Evolutionary conservation across 64 coral and sea anemone species (phyloP), one percentile per base, ranked within the genome.

Genomic region (Porites lutea): DNA sequence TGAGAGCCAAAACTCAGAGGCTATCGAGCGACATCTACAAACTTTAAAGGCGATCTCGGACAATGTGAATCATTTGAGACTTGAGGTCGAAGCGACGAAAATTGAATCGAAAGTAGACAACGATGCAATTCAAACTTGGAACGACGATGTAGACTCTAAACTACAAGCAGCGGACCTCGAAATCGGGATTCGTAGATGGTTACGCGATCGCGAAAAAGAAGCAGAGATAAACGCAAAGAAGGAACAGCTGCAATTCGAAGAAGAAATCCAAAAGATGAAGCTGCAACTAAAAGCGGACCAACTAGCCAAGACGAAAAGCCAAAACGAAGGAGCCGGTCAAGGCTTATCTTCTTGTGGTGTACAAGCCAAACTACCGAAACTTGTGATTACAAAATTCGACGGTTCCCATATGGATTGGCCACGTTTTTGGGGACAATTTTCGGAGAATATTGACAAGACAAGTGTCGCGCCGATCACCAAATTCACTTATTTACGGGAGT

Each of bases 201-300:
- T 13, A 23, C 49, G 59, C 13, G 52, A 82, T 19, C 16, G 59
- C 45, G 59, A 59, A 13, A 16, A 58, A 18, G 52, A 18, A 82
- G 8, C 10, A 15, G 79, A 59, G 11, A 58, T 22, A n/a, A 59
- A 53, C 21, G 0, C 51, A 2, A 16, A 54, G 13, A 59, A 59
- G 19, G 49, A 82, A 82, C 49, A 82, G 23, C 23, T 82, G 52
- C 49, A 82, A 19, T 82, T 82, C 52, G 79, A 82, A n/a, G 49
- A 59, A 53, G 22, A 82, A 82, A 50, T 82, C 15, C 59, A 57
- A 23, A 11, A 82, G 48, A 82, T 58, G 59, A 50, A 3, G 20
- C 53, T 82, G 13, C 51, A 82, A 59, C 59, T 82, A 15, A 50
- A 82, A 53, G 52, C 45, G 13, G 79, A 82, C n/a, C 79, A 57